These are phyloP conservation scores for Alectura lathami DNA, from an alignment of 2,113 vertebrate species.

Conservation along the genomic window DNA sequence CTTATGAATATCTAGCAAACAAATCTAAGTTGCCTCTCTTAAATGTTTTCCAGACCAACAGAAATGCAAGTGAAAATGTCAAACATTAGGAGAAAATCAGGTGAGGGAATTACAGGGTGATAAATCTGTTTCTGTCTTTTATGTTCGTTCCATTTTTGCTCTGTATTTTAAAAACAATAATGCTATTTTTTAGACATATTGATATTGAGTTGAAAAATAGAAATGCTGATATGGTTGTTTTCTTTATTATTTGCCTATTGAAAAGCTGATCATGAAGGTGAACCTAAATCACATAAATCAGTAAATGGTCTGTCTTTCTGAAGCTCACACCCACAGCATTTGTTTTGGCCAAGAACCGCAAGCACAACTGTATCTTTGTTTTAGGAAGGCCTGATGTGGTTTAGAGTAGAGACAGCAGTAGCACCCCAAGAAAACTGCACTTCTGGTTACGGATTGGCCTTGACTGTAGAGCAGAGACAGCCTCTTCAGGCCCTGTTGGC, in stretches of 20 bases:
- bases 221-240: background rate
- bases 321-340: background rate
- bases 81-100: background rate
- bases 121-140: background rate
- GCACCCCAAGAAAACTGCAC: background rate
- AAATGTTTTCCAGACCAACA: background rate
- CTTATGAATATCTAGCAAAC: background rate
- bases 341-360: background rate
- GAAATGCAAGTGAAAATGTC: background rate
- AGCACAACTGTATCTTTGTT: fast-evolving
- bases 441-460: background rate
- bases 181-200: background rate
- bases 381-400: background rate
- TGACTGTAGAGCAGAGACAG: background rate
- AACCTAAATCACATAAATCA: background rate
- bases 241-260: background rate
- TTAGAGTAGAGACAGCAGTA: background rate
- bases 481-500: background rate
- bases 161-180: background rate
- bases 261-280: background rate
- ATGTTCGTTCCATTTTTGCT: background rate
- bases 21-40: background rate
- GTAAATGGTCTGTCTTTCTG: background rate
- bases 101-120: background rate
- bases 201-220: background rate